Evolutionary conservation across 2,888 invertebrate species (phyloP), one percentile per base, ranked within the genome.

Genomic region (Acleris laterana): DNA sequence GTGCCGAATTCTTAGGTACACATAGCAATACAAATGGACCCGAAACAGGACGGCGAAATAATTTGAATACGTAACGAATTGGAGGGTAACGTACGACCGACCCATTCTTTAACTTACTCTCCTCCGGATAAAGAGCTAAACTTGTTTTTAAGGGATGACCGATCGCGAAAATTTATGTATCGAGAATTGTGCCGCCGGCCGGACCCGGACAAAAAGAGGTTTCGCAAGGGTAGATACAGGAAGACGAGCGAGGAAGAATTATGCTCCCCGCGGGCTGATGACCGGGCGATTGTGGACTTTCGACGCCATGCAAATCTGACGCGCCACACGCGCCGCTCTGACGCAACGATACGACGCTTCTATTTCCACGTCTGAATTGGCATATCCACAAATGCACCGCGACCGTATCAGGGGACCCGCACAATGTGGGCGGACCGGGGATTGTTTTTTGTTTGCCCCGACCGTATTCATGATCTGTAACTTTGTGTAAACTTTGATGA

Each of bases 111-210:
- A 89, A 88, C 89, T 87, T 87, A 82, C 87, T 90, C 86, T 85
- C 81, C 82, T 80, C 79, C 78, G 88, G 88, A 92, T 92, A 90
- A 90, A 92, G 90, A 91, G 92, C 89, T 90, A 88, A 92, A 92
- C 90, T 90, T 91, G 90, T 91, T 91, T 92, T 93, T 89, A 93
- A 93, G 93, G 93, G 93, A 93, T 93, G 93, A 91, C 93, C 93
- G 91, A 89, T 90, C 85, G 89, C 88, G 85, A 80, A 90, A 92
- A 93, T 93, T 90, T 93, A 93, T 93, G 92, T 93, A 93, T 90
- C 90, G 88, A 83, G 82, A 84, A 87, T 86, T 87, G 74, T 77
- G 92, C 92, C 91, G 89, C 83, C 88, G 92, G 90, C 86, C 80
- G 84, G 83, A 80, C 83, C 81, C 82, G 78, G 77, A 78, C 87